A percentile compares a stretch with the other conserved stretches of the same genome.
These are phyloP conservation scores for Portevinia maculata DNA, from an alignment of 2,888 invertebrate species.

Conservation along the genomic window DNA sequence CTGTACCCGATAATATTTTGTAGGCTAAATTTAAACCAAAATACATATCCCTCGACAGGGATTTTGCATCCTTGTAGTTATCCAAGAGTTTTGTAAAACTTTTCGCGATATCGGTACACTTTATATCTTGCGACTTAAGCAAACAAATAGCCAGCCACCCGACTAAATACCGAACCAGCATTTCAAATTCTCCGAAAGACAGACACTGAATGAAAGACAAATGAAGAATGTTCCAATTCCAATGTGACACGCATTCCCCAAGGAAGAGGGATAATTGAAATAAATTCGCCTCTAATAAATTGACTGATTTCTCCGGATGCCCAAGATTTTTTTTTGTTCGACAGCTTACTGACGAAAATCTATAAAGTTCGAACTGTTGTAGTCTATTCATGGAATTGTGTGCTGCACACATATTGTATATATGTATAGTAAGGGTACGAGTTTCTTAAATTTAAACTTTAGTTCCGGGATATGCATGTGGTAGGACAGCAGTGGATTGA, in stretches of 20 bases:
- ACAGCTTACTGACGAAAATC: conserved; percentile 1
- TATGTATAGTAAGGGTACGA: no score
- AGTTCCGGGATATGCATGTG: conserved; percentile 48
- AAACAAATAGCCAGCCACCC: conserved; percentile 32
- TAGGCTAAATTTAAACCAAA: conserved; percentile 65
- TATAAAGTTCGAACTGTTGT: background rate
- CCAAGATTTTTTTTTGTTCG: conserved; percentile 23
- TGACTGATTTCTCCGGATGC: conserved; percentile 46
- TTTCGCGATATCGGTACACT: conserved; percentile 60
- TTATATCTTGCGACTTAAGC: conserved; percentile 22
- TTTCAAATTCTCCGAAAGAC: conserved; percentile 29
- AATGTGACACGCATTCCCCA: conserved; percentile 34
- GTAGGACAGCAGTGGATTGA: conserved; percentile 41
- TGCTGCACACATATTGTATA: no score
- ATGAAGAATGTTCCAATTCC: conserved; percentile 24
- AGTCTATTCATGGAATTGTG: conserved; percentile 32
- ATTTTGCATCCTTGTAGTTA: conserved; percentile 48
- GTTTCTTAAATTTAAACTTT: conserved; percentile 22
- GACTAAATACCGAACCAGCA: conserved; percentile 28
- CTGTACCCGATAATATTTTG: conserved; percentile 58
- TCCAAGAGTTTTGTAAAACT: conserved; percentile 62
- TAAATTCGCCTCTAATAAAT: conserved; percentile 65
- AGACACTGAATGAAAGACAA: conserved; percentile 51
- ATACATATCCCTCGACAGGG: conserved; percentile 51
- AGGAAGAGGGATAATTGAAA: conserved; percentile 59